These are phyloP conservation scores for Atopsyche davidsoni DNA, from an alignment of 1,140 invertebrate genomes.

Conservation along the genomic window DNA sequence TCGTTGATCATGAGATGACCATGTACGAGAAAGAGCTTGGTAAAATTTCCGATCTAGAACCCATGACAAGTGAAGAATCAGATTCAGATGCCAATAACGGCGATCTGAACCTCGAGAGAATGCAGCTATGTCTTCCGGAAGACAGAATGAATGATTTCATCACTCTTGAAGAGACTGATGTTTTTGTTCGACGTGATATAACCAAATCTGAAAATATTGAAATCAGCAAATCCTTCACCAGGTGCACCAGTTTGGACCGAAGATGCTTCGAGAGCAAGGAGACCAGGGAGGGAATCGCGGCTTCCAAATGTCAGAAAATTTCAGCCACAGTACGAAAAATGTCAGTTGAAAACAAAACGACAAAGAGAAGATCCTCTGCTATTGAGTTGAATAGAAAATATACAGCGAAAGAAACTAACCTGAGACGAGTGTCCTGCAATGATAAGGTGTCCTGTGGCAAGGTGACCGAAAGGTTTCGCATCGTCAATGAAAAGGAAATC, in stretches of 20 bases:
- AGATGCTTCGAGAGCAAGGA: conserved; percentile 36
- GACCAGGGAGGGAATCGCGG: conserved; percentile 37
- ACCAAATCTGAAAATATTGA: background rate
- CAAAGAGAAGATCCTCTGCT: conserved; percentile 21
- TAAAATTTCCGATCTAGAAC: conserved; percentile 33
- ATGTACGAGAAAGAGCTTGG: conserved; percentile 45
- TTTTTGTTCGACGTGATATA: conserved; percentile 34
- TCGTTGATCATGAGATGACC: conserved; percentile 42
- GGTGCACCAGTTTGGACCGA: conserved; percentile 16
- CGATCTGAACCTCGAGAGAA: conserved; percentile 36
- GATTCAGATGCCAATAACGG: conserved; percentile 35
- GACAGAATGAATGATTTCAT: conserved; percentile 46
- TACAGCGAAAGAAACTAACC: conserved; percentile 8
- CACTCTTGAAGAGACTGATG: conserved; percentile 41
- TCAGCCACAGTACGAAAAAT: background rate
- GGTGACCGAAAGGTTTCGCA: background rate
- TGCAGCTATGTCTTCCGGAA: conserved; percentile 42
- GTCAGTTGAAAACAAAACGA: conserved; percentile 7
- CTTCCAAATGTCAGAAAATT: conserved; percentile 6
- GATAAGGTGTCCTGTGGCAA: background rate
- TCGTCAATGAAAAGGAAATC: conserved; percentile 10
- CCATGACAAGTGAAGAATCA: conserved; percentile 39
- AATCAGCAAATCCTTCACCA: conserved; percentile 19
- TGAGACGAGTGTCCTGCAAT: conserved; percentile 18
- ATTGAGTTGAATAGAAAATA: conserved; percentile 20